Base-by-base conservation (phyloP, 2,797 vertebrate species). In the Gadopsis marmoratus region DNA sequence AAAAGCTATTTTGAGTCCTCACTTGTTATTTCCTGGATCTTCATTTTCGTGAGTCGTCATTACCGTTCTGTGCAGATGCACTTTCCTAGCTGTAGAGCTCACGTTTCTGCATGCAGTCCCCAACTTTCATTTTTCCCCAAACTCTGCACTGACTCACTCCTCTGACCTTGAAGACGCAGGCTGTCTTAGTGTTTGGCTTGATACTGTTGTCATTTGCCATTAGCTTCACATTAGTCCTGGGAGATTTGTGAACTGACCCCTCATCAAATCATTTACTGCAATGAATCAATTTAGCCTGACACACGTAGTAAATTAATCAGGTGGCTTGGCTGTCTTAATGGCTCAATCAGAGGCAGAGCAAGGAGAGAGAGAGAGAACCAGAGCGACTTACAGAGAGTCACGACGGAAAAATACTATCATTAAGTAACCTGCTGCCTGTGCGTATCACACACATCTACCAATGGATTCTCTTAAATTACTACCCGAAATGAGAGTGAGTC, bases 261-360 rank as follows among this genome's bases (percentile, higher is more conserved):
- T 93, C 91, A 84, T 94, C 90, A 94, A 93, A 92, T 92, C 90
- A 90, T 91, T 91, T 89, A 93, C 88, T 90, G 85, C 90, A 84
- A 92, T 93, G 81, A 93, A 93, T 94, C 92, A 92, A 89, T 92
- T 89, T 85, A 77, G 65, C 68, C 82, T 80, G 91, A 92, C 92
- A 92, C 85, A 87, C 55, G 75, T 88, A 85, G 83, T 93, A 74
- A 91, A 94, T 93, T 93, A 93, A 93, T 93, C 90, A 92, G 86
- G 67, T 54, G 76, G 70, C 86, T 84, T 47, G 76, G 86, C 81
- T 61, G 80, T 61, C 75, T 89, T 92, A 94, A 94, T 91, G 90
- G 79, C 84, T 91, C 88, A 86, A 84, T 91, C 84, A 81, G 79
- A 87, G 85, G 79, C 67, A 66, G 71, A 71, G 53, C 79, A 85